Base-by-base conservation (phyloP, 1,140 invertebrate species). In the Zaprionus tsacasi region DNA sequence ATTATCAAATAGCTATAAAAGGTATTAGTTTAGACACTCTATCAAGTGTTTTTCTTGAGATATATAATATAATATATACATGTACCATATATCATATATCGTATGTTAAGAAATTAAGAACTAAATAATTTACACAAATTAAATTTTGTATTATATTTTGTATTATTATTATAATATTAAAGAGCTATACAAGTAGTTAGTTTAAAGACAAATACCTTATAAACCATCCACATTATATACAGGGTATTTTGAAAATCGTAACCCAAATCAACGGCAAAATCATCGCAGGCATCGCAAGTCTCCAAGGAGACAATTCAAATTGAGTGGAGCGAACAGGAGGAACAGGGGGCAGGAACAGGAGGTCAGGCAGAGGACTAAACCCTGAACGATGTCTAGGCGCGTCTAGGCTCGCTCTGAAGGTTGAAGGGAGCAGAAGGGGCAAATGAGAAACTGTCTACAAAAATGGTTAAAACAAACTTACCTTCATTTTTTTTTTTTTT, bases 231-330 rank as follows among this genome's bases (percentile, higher is more conserved):
- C 4, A 40, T 3, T 17, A 8, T 1, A 21, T 17, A 15, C 13
- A 15, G 60, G 17, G 60, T 55, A 55, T 33, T 36, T 8, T n/a
- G 45, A 67, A 59, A 72, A 72, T 21, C 7, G 12, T 30, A 54
- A n/a, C 17, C 45, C 60, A 52, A 56, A 27, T 66, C 48, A 58
- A 54, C 38, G 43, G 21, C 45, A 67, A 66, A 59, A 78, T 64
- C 38, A 63, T 40, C 52, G 54, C 56, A 72, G 43, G 57, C 63
- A 17, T 54, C 59, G 45, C 36, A 61, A 38, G 67, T 89, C 85
- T 89, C 85, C 81, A 89, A 67, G 81, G 85, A 89, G 58, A 89
- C 76, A 69, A 70, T 70, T 85, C 71, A 79, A 83, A 81, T 81
- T 76, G 72, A 76, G 65, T 55, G 38, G 50, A 71, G 59, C 61